phyloP scores from a whole-genome alignment of 2,888 invertebrate genomes.

The Mesodorylaimus sp. region DNA sequence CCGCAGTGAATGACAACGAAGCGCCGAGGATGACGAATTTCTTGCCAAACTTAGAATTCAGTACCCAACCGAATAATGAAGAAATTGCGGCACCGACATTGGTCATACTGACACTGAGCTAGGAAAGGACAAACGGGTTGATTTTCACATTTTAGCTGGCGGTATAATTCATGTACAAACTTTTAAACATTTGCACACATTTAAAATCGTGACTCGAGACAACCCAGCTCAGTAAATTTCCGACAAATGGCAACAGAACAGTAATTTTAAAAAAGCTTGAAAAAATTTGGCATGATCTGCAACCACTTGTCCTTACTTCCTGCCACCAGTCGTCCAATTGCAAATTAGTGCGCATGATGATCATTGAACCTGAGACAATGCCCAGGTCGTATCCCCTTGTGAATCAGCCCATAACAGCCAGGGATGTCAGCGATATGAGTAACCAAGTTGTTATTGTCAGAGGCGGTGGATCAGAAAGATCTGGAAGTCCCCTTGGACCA shows the following conservation, averaged over 20 bases:
- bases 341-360: not conserved
- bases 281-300: too few relatives aligned
- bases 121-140: too few relatives aligned
- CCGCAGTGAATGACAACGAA: not conserved
- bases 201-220: too few relatives aligned
- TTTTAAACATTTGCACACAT: too few relatives aligned
- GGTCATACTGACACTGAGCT: not conserved
- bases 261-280: too few relatives aligned
- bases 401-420: conserved; percentile 3
- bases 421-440: conserved; percentile 7
- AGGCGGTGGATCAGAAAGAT: not conserved
- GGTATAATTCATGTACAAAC: too few relatives aligned
- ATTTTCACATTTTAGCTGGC: too few relatives aligned
- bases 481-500: too few relatives aligned
- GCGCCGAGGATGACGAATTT: not conserved
- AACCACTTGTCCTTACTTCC: too few relatives aligned
- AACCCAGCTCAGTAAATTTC: too few relatives aligned
- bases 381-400: conserved; percentile 1
- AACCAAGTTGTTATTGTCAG: conserved; percentile 2
- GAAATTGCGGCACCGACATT: not conserved
- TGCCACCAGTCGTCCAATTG: not conserved
- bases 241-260: too few relatives aligned
- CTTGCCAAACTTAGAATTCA: not conserved
- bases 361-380: conserved; percentile 1
- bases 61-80: not conserved